Conservation (phyloP, 2,888 invertebrate genomes). For the Cantharis lateralis region DNA sequence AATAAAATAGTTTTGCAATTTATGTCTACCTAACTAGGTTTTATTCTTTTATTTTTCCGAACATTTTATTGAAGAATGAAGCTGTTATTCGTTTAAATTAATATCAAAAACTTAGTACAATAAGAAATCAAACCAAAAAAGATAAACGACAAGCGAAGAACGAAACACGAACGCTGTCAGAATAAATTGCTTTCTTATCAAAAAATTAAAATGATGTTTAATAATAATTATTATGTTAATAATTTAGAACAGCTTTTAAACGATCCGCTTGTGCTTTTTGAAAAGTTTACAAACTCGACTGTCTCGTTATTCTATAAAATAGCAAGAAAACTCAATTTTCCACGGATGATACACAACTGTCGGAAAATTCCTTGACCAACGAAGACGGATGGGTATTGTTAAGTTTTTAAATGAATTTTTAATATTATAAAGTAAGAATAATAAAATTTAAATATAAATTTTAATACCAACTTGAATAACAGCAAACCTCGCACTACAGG, state of each 20-base stretch:
- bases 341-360: constrained; percentile 3
- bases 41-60: constrained; percentile 16
- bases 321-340: constrained; percentile 12
- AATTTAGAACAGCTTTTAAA: constrained; percentile 19
- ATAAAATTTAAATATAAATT: background rate
- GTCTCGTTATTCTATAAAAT: constrained; percentile 16
- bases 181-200: constrained; percentile 28
- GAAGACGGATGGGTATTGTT: background rate
- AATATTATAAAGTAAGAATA: background rate
- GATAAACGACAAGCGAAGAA: constrained; percentile 11
- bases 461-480: background rate
- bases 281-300: constrained; percentile 11
- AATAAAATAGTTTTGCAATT: constrained; percentile 31
- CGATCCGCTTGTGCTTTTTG: constrained; percentile 9
- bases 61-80: constrained; percentile 10
- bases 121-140: constrained; percentile 22
- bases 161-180: constrained; percentile 6
- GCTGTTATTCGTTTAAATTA: constrained; percentile 27
- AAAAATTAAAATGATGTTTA: constrained; percentile 21
- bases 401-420: background rate
- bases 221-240: constrained; percentile 29
- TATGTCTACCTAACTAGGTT: constrained; percentile 9
- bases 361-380: background rate
- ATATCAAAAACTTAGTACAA: constrained; percentile 35
- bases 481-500: background rate